Conservation (phyloP, 2,113 vertebrate species). For the Tachysurus vachellii region DNA sequence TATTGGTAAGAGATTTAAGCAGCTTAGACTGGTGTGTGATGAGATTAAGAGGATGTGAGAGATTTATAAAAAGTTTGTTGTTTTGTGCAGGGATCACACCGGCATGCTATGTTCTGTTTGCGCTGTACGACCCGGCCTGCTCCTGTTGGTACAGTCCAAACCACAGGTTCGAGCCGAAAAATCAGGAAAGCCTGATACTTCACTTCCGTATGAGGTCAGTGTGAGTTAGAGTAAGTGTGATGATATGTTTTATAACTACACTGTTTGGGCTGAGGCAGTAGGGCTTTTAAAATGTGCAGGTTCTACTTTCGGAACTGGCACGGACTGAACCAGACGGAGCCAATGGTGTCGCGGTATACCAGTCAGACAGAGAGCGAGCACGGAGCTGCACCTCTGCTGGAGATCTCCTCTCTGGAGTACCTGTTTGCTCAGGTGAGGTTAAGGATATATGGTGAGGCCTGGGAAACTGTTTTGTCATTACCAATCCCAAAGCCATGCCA, state of each 20-base stretch:
- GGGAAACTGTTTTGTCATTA: no score
- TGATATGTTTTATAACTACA: neutral
- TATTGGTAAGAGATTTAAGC: conserved; percentile 67
- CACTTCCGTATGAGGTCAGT: conserved; percentile 86
- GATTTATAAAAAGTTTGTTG: conserved; percentile 35
- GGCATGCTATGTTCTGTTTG: conserved; percentile 83
- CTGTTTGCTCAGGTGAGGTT: conserved; percentile 84
- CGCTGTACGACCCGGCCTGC: conserved; percentile 76
- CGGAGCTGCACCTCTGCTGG: conserved; percentile 74
- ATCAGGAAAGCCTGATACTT: conserved; percentile 64
- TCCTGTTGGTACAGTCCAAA: conserved; percentile 87
- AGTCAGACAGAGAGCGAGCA: conserved; percentile 60
- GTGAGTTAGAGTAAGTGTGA: neutral
- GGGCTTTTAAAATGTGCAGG: conserved; percentile 62
- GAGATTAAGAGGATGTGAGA: neutral
- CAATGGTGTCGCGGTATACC: conserved; percentile 71
- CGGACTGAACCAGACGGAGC: conserved; percentile 74
- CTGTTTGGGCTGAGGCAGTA: neutral
- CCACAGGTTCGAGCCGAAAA: conserved; percentile 72
- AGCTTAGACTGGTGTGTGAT: neutral
- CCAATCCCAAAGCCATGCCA: neutral
- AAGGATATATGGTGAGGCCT: no score
- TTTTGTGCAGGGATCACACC: conserved; percentile 80
- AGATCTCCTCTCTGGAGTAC: conserved; percentile 83
- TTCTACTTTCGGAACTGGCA: conserved; percentile 96